Conservation (phyloP, 1,140 invertebrate species). For the Heliconius himera region DNA sequence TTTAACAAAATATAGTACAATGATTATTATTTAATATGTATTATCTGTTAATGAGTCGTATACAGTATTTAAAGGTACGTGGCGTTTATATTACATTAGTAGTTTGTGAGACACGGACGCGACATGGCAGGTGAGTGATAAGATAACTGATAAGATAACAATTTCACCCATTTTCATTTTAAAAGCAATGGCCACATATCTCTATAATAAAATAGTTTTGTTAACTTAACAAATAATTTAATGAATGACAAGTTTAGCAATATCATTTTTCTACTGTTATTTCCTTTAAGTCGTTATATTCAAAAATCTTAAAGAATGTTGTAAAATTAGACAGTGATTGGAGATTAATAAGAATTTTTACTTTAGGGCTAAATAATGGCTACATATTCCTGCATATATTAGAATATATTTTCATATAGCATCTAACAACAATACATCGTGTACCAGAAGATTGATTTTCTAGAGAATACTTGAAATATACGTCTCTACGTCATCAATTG, state of each 20-base stretch:
- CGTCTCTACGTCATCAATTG: constrained; percentile 13
- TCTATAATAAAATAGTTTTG: not conserved
- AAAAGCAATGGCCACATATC: constrained; percentile 36
- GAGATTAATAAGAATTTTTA: too few species aligned
- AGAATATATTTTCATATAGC: too few species aligned
- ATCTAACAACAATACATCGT: not conserved
- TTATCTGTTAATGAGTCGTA: constrained; percentile 44
- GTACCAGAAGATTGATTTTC: constrained; percentile 10
- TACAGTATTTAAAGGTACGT: constrained; percentile 42
- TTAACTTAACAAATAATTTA: not conserved
- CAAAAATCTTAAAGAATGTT: too few species aligned
- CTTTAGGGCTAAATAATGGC: too few species aligned
- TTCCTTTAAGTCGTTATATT: too few species aligned
- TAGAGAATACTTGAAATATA: not conserved
- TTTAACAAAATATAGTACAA: not conserved
- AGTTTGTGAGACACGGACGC: constrained; percentile 34
- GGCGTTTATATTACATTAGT: constrained; percentile 37
- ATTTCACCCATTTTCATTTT: constrained; percentile 20
- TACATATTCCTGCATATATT: too few species aligned
- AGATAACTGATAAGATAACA: constrained; percentile 39
- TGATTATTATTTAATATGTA: constrained; percentile 11
- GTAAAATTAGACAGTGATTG: not conserved
- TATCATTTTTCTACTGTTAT: too few species aligned
- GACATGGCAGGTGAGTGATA: constrained; percentile 53
- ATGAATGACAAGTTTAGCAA: too few species aligned